Percentiles rank a stretch among this genome's conserved stretches.
These are phyloP conservation scores for Tragopan temminckii DNA, from an alignment of 2,797 vertebrate species.

Conservation along the genomic window DNA sequence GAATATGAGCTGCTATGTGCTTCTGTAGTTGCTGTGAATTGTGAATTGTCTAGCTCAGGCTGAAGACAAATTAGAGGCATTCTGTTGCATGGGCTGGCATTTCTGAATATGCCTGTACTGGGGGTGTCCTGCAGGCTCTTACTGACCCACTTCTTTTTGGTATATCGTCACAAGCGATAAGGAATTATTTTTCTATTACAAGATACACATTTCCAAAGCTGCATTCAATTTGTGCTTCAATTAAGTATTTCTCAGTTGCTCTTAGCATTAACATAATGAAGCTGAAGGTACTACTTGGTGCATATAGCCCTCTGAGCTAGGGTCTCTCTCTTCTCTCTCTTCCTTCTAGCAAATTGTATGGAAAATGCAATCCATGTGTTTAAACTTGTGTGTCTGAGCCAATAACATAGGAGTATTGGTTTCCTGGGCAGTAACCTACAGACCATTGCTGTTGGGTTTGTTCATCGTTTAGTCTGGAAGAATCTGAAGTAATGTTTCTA, in stretches of 20 bases:
- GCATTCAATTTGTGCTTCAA: background rate
- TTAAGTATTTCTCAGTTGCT: background rate
- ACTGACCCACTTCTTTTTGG: background rate
- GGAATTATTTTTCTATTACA: background rate
- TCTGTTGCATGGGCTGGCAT: background rate
- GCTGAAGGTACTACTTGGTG: background rate
- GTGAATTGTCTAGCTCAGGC: accelerated
- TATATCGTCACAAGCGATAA: background rate
- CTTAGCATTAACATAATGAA: background rate
- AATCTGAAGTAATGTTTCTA: background rate
- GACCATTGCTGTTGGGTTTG: background rate
- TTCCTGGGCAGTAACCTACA: background rate
- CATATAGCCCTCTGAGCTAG: background rate
- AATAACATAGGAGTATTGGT: background rate
- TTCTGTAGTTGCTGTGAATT: background rate
- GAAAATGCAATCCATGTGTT: background rate
- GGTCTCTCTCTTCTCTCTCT: background rate
- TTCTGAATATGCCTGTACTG: background rate
- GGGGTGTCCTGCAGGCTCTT: background rate
- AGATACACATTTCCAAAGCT: background rate
- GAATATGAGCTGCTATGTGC: background rate
- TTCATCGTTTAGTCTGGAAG: background rate
- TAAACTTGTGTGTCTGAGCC: background rate
- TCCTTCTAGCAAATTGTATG: background rate
- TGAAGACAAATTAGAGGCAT: background rate